Evolutionary conservation across 2,888 invertebrate species (phyloP), one percentile per base, ranked within the genome.

Genomic region (Lapara coniferarum): DNA sequence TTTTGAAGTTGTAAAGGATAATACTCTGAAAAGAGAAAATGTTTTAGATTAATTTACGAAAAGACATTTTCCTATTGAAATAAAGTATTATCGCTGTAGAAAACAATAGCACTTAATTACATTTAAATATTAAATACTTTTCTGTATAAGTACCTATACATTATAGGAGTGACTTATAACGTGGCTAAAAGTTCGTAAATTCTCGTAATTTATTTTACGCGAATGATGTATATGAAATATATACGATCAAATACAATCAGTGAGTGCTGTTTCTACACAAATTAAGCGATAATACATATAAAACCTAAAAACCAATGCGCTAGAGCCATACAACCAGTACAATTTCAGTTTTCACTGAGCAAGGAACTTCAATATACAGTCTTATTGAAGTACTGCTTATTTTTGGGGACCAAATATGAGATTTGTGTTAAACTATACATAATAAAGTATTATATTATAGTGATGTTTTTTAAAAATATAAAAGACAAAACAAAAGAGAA

Each of bases 381-480:
- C 6, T 56, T 56, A 13, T 25, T 19, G 12, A 13, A 25, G 19
- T 13, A 25, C 25, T 59, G 37, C 10, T 59, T 59, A 59, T 10
- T 59, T 46, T 56, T 59, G n/a, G 59, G 59, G 59, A 59, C 59
- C 59, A 59, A 59, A 59, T 59, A 59, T 46, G 59, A 59, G 59
- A 59, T 46, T 59, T 59, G 44, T 59, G n/a, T 16, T 10, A 5
- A n/a, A 58, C 25, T 10, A 37, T 58, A 37, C 37, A 16, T 46
- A 10, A 25, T 56, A 56, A 12, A 0, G 44, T 59, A 59, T 16
- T 59, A 44, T 16, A 58, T 44, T 37, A 58, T 46, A 44, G 46
- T 44, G 44, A 25, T 25, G 0, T 0, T 37, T 37, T 37, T 37
- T 37, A 3, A 3, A 2, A 25, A 25, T 25, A 25, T 25, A 25